Evolutionary conservation across 1,140 invertebrate genomes (phyloP).

Genomic region (Diploscapter pachys): DNA sequence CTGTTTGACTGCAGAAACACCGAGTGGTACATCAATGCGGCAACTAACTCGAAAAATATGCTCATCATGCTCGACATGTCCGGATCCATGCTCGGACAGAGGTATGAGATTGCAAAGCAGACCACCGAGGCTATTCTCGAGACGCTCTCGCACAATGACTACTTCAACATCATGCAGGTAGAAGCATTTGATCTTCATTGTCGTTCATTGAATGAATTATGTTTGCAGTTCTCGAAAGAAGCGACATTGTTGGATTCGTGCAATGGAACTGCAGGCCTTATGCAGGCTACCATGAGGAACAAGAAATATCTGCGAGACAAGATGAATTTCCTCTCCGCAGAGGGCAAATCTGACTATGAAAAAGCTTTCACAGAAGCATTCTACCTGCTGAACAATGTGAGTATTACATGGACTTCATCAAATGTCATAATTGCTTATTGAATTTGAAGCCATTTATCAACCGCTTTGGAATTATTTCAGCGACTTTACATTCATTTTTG

Average conservation of each 20-base stretch:
- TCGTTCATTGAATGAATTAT: background rate
- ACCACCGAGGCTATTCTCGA: slow-evolving; percentile 81
- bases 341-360: slow-evolving; percentile 89
- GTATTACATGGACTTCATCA: slow-evolving; percentile 20
- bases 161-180: slow-evolving; percentile 80
- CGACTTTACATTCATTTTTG: too few relatives aligned
- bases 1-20: slow-evolving; percentile 55
- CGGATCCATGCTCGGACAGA: slow-evolving; percentile 93
- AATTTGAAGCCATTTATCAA: too few relatives aligned
- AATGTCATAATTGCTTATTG: too few relatives aligned
- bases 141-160: slow-evolving; percentile 95
- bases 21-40: slow-evolving; percentile 81
- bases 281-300: slow-evolving; percentile 63
- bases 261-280: slow-evolving; percentile 53
- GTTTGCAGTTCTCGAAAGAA: slow-evolving; percentile 61
- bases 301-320: slow-evolving; percentile 66
- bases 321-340: slow-evolving; percentile 73
- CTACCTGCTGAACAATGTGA: slow-evolving; percentile 74
- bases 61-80: slow-evolving; percentile 85
- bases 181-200: slow-evolving; percentile 61
- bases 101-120: slow-evolving; percentile 85
- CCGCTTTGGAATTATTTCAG: too few relatives aligned
- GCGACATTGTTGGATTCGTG: slow-evolving; percentile 60
- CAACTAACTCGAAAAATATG: slow-evolving; percentile 93
- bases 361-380: slow-evolving; percentile 84